Percentiles rank a stretch among this genome's conserved stretches.
Conservation (phyloP, 2,888 invertebrate genomes). For the Chrysodeixis includens region DNA sequence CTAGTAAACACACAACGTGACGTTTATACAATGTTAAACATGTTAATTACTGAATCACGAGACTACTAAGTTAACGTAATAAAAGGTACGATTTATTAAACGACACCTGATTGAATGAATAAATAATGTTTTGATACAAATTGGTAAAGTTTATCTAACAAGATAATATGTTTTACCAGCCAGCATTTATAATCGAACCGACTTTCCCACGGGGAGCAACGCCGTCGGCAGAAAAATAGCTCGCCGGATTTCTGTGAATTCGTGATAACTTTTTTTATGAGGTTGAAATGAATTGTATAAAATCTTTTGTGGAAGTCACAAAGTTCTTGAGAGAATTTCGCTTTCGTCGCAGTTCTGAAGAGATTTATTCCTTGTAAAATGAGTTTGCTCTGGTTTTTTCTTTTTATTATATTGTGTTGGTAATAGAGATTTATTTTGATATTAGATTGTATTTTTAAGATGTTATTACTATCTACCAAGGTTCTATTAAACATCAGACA, state of each 20-base stretch:
- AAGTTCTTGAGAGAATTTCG: conserved; percentile 80
- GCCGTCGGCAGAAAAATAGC: conserved; percentile 83
- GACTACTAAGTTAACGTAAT: conserved; percentile 37
- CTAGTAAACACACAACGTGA: conserved; percentile 73
- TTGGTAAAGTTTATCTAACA: conserved; percentile 20
- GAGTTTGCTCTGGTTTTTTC: conserved; percentile 66
- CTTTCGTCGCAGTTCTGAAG: conserved; percentile 77
- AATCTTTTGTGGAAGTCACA: conserved; percentile 84
- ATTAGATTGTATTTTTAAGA: conserved; percentile 26
- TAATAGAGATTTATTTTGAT: conserved; percentile 32
- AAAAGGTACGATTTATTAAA: conserved; percentile 12
- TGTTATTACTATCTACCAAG: conserved; percentile 8
- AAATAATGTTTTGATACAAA: conserved; percentile 34
- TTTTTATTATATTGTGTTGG: conserved; percentile 57
- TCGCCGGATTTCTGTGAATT: conserved; percentile 83
- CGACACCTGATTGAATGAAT: not conserved
- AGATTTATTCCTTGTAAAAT: conserved; percentile 80
- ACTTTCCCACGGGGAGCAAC: conserved; percentile 79
- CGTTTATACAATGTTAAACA: conserved; percentile 65
- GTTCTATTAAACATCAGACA: too few species aligned
- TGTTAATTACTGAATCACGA: conserved; percentile 64
- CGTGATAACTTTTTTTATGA: conserved; percentile 87
- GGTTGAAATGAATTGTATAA: conserved; percentile 86
- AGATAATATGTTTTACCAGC: conserved; percentile 40
- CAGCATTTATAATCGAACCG: conserved; percentile 65